Evolutionary conservation across 2,888 invertebrate species (phyloP).

Genomic region (Tachina grossa): DNA sequence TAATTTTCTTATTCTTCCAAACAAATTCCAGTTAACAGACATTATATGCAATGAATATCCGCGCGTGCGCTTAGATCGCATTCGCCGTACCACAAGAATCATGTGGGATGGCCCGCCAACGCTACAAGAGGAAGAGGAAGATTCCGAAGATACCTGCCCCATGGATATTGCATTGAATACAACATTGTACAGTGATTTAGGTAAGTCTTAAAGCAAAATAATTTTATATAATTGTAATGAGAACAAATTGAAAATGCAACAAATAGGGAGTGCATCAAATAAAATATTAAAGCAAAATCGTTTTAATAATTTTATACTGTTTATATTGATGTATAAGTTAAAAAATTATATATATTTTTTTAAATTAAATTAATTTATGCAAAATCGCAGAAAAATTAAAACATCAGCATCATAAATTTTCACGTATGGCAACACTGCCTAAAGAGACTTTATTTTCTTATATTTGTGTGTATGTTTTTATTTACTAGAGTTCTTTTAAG

Average conservation of each 20-base stretch:
- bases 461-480: too few species aligned
- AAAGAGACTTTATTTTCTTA: too few species aligned
- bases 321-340: too few species aligned
- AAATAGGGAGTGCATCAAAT: not conserved
- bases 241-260: slow-evolving; percentile 33
- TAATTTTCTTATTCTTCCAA: slow-evolving; percentile 33
- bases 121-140: slow-evolving; percentile 86
- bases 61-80: slow-evolving; percentile 87
- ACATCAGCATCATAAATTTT: too few species aligned
- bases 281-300: too few species aligned
- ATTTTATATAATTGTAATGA: not conserved
- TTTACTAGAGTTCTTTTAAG: too few species aligned
- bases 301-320: too few species aligned
- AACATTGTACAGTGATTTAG: slow-evolving; percentile 82
- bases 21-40: slow-evolving; percentile 79
- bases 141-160: slow-evolving; percentile 80
- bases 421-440: too few species aligned
- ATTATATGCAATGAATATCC: slow-evolving; percentile 84
- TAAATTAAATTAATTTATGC: too few species aligned
- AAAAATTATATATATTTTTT: too few species aligned
- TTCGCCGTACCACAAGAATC: slow-evolving; percentile 83
- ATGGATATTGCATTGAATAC: slow-evolving; percentile 82
- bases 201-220: slow-evolving; percentile 76
- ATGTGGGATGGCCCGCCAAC: slow-evolving; percentile 86
- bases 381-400: too few species aligned